phyloP scores from a whole-genome alignment of 1,140 invertebrate genomes.

The Saccostrea glomerata region DNA sequence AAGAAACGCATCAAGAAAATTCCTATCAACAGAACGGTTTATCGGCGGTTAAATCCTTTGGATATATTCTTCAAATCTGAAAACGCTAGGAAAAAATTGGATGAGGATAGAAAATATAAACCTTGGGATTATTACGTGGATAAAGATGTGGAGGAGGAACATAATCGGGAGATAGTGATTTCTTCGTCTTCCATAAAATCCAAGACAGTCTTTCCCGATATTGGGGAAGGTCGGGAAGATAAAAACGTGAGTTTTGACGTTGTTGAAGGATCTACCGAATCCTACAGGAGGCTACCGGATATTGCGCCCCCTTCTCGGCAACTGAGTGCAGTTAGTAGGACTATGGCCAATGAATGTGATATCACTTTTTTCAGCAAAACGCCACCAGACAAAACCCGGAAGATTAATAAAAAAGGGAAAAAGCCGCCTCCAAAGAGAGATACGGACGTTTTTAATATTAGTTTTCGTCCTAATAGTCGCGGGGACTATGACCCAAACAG shows the following conservation, averaged over 20 bases:
- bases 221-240: conserved; percentile 2
- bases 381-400: conserved; percentile 19
- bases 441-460: conserved; percentile 43
- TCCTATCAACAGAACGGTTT: background rate
- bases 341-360: conserved; percentile 22
- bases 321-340: conserved; percentile 8
- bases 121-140: conserved; percentile 39
- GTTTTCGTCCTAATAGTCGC: conserved; percentile 40
- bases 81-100: background rate
- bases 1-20: background rate
- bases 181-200: conserved; percentile 22
- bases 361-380: conserved; percentile 12
- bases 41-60: background rate
- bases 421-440: background rate
- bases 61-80: conserved; percentile 36
- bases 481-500: conserved; percentile 46
- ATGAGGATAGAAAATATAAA: conserved; percentile 24
- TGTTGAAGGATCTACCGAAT: background rate
- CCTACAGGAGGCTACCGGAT: conserved; percentile 31
- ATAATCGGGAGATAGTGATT: conserved; percentile 8
- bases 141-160: conserved; percentile 26
- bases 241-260: conserved; percentile 39
- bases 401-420: conserved; percentile 17
- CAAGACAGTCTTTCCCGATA: conserved; percentile 20
- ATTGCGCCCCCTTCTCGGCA: conserved; percentile 11